Evolutionary conservation across 1,140 invertebrate genomes (phyloP).

Genomic region (Drosophila obscura): DNA sequence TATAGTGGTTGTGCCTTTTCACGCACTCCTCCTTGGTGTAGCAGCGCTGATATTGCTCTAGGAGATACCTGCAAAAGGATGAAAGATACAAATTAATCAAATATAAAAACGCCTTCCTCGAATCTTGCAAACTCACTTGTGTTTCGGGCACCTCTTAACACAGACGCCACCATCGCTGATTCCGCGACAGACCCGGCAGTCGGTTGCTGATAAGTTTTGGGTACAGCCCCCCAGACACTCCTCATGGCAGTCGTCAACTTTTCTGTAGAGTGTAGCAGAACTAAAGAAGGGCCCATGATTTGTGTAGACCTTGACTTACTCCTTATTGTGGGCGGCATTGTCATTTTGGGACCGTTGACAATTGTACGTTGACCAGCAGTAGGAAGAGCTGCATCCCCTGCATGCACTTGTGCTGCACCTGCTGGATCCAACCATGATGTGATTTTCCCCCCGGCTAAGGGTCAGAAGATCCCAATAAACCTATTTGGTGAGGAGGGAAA

Average conservation of each 20-base stretch:
- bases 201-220: constrained; percentile 39
- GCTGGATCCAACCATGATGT: constrained; percentile 41
- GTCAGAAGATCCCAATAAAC: constrained; percentile 77
- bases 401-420: constrained; percentile 59
- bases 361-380: constrained; percentile 69
- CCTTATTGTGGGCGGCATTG: constrained; percentile 51
- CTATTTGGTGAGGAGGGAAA: constrained; percentile 18
- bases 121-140: constrained; percentile 52
- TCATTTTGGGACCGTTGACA: constrained; percentile 78
- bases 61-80: constrained; percentile 47
- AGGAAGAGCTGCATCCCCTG: constrained; percentile 53
- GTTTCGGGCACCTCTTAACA: constrained; percentile 57
- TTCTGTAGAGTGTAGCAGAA: background rate
- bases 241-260: constrained; percentile 55
- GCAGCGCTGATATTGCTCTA: constrained; percentile 65
- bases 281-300: too few relatives aligned
- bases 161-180: constrained; percentile 63
- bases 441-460: constrained; percentile 61
- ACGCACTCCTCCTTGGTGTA: constrained; percentile 58
- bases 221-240: constrained; percentile 72
- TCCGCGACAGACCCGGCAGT: constrained; percentile 61
- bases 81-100: constrained; percentile 7
- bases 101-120: background rate
- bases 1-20: constrained; percentile 20
- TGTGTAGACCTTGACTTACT: constrained; percentile 22